Evolutionary conservation across 2,888 invertebrate species (phyloP).

Genomic region (Apodemia hepburni): DNA sequence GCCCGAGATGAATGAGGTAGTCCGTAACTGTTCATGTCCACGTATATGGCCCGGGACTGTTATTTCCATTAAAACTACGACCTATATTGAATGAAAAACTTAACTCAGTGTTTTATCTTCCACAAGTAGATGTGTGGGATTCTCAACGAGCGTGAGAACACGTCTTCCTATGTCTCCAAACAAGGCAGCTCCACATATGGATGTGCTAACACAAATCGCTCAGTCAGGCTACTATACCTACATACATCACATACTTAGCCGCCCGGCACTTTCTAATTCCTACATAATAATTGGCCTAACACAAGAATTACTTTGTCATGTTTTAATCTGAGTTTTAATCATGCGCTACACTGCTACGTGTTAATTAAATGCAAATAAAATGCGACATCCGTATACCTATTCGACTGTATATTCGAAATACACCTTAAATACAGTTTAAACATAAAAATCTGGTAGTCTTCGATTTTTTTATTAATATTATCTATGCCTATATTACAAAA

Average conservation of each 20-base stretch:
- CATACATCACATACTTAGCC: slow-evolving; percentile 41
- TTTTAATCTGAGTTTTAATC: no score
- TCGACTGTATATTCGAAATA: no score
- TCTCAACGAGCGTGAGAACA: slow-evolving; percentile 51
- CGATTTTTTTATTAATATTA: no score
- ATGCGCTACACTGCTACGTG: no score
- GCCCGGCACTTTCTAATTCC: slow-evolving; percentile 48
- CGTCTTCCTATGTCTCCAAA: slow-evolving; percentile 49
- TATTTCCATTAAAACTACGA: slow-evolving; percentile 15
- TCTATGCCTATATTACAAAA: no score
- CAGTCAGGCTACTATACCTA: slow-evolving; percentile 29
- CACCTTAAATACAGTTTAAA: no score
- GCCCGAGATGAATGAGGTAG: no score
- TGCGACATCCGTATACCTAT: no score
- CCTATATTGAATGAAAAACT: slow-evolving; percentile 7
- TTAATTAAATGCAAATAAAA: no score
- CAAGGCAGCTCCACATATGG: slow-evolving; percentile 51
- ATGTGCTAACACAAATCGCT: slow-evolving; percentile 41
- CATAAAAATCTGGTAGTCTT: no score
- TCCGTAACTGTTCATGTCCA: background rate
- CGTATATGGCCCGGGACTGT: slow-evolving; percentile 8
- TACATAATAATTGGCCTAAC: slow-evolving; percentile 2
- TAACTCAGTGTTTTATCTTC: slow-evolving; percentile 12
- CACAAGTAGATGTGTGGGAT: slow-evolving; percentile 34
- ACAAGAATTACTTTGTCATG: background rate